Evolutionary conservation across 2,888 invertebrate species (phyloP).

Genomic region (Heliothis peltigera): DNA sequence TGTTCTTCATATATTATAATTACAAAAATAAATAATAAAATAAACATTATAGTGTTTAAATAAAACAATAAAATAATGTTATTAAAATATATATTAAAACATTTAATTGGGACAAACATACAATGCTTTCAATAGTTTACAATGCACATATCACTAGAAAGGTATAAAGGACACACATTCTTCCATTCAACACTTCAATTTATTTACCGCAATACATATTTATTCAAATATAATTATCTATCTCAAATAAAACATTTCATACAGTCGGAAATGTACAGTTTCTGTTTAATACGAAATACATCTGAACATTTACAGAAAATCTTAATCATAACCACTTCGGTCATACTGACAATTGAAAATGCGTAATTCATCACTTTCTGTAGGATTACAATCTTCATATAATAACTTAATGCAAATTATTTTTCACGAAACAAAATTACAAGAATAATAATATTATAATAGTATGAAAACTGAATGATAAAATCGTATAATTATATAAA

Average conservation of each 20-base stretch:
- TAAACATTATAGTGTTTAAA: slow-evolving; percentile 52
- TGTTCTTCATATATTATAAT: slow-evolving; percentile 57
- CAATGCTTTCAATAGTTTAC: slow-evolving; percentile 90
- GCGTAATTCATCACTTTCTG: slow-evolving; percentile 61
- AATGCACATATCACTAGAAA: slow-evolving; percentile 85
- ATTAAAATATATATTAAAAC: slow-evolving; percentile 90
- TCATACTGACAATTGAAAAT: slow-evolving; percentile 65
- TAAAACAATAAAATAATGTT: slow-evolving; percentile 75
- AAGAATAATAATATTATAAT: slow-evolving; percentile 64
- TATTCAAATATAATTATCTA: slow-evolving; percentile 52
- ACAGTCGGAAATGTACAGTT: slow-evolving; percentile 64
- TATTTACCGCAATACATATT: slow-evolving; percentile 58
- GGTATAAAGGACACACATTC: slow-evolving; percentile 87
- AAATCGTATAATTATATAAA: slow-evolving; percentile 68
- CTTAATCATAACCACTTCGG: slow-evolving; percentile 55
- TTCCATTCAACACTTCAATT: slow-evolving; percentile 71
- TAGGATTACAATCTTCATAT: slow-evolving; percentile 54
- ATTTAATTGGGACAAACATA: slow-evolving; percentile 90
- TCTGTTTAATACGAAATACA: slow-evolving; percentile 45
- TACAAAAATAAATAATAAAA: slow-evolving; percentile 37
- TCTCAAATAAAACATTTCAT: slow-evolving; percentile 63
- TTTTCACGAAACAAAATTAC: slow-evolving; percentile 58
- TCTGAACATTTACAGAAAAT: slow-evolving; percentile 64
- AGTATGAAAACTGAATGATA: slow-evolving; percentile 52
- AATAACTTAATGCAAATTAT: slow-evolving; percentile 56